These are phyloP conservation scores for Chloromyia formosa DNA, from an alignment of 2,888 invertebrate genomes.

Conservation along the genomic window DNA sequence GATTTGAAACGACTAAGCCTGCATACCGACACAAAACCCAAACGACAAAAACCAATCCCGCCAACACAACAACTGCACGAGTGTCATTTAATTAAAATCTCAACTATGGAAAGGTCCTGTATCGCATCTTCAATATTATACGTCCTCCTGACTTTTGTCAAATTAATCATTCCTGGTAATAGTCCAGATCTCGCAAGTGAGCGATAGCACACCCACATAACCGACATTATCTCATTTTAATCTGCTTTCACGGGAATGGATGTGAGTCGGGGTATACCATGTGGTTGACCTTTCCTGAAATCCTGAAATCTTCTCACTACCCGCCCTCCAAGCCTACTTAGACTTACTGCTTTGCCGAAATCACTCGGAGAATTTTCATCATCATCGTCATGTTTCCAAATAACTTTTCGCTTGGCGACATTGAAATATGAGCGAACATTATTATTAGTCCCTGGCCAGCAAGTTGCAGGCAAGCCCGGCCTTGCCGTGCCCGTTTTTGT, in stretches of 20 bases:
- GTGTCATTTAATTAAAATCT: too few relatives aligned
- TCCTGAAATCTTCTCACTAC: too few relatives aligned
- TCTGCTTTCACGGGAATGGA: background rate
- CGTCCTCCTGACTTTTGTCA: background rate
- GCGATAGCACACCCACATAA: background rate
- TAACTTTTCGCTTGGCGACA: conserved; percentile 23
- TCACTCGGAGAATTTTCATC: conserved; percentile 14
- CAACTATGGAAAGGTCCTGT: too few relatives aligned
- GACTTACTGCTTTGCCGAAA: background rate
- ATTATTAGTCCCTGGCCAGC: conserved; percentile 26
- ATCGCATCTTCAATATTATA: too few relatives aligned
- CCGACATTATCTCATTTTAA: conserved; percentile 17
- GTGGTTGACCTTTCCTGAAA: too few relatives aligned
- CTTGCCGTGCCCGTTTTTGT: background rate
- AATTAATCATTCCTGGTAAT: conserved; percentile 14
- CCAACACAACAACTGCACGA: too few relatives aligned
- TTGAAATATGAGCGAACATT: conserved; percentile 30
- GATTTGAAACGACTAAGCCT: too few relatives aligned
- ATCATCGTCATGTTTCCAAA: conserved; percentile 21
- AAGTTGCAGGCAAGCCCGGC: background rate
- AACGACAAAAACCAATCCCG: too few relatives aligned
- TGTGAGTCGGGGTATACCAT: too few relatives aligned
- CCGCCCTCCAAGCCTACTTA: background rate
- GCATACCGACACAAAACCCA: too few relatives aligned
- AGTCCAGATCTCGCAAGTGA: background rate